Evolutionary conservation across 2,888 invertebrate genomes (phyloP).

Genomic region (Tanypteryx hageni): DNA sequence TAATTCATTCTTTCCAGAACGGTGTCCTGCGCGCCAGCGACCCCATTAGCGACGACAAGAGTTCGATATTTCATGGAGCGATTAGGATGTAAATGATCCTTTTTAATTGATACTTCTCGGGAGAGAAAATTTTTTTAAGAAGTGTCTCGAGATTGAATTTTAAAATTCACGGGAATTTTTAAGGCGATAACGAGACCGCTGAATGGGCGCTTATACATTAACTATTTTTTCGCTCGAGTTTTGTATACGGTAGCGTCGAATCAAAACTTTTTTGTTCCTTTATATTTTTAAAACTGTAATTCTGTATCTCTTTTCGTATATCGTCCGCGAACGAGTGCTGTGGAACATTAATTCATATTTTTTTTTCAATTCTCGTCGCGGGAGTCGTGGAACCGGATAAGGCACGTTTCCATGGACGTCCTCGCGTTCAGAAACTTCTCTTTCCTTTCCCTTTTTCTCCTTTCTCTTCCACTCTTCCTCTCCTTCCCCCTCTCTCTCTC

Average conservation of each 20-base stretch:
- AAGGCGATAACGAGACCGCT: neutral
- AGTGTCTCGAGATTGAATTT: neutral
- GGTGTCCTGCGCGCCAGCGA: neutral
- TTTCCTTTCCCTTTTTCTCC: neutral
- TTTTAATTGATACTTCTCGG: neutral
- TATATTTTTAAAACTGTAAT: neutral
- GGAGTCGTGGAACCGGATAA: neutral
- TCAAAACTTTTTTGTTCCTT: neutral
- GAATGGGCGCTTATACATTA: neutral
- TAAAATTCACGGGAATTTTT: slow-evolving; percentile 17
- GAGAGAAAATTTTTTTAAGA: neutral
- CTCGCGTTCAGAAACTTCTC: neutral
- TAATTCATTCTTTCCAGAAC: neutral
- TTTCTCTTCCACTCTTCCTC: too few species aligned
- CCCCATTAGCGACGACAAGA: neutral
- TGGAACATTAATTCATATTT: neutral
- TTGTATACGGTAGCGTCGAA: neutral
- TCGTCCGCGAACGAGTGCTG: neutral
- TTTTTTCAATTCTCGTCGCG: neutral
- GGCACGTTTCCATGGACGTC: neutral
- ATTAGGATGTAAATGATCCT: neutral
- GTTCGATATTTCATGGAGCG: neutral
- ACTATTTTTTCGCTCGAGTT: neutral
- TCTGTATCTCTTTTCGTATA: neutral
- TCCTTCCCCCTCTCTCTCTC: too few species aligned